These are phyloP conservation scores for Leptopilina syphax DNA, from an alignment of 2,888 invertebrate genomes.

Conservation along the genomic window DNA sequence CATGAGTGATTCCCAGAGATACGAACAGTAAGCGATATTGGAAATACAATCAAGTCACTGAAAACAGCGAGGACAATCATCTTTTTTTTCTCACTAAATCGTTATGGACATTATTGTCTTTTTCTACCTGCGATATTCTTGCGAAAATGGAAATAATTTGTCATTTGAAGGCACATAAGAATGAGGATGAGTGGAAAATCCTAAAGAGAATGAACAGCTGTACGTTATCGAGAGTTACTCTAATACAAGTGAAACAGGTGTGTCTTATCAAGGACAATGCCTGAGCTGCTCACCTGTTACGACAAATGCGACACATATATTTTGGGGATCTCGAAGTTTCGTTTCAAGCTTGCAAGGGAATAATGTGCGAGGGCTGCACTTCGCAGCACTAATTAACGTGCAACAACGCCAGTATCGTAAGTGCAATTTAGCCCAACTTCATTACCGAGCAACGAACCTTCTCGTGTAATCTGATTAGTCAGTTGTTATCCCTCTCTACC, in stretches of 20 bases:
- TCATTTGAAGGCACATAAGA: neutral
- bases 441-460: slow-evolving; percentile 26
- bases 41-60: slow-evolving; percentile 31
- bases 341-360: slow-evolving; percentile 27
- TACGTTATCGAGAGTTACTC: slow-evolving; percentile 9
- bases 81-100: neutral
- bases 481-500: slow-evolving; percentile 4
- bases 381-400: slow-evolving; percentile 37
- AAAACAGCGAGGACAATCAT: slow-evolving; percentile 11
- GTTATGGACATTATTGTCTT: neutral
- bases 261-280: slow-evolving; percentile 31
- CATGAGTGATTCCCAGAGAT: slow-evolving; percentile 21
- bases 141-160: neutral
- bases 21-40: neutral
- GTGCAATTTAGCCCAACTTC: slow-evolving; percentile 40
- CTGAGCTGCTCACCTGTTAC: slow-evolving; percentile 27
- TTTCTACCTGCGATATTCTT: neutral
- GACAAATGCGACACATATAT: slow-evolving; percentile 21
- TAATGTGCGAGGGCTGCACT: slow-evolving; percentile 35
- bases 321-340: slow-evolving; percentile 25
- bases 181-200: neutral
- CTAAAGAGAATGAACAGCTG: slow-evolving; percentile 25
- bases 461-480: slow-evolving; percentile 41
- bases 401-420: slow-evolving; percentile 23
- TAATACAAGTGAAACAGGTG: slow-evolving; percentile 28